These are phyloP conservation scores for Drosophila ficusphila DNA, from an alignment of 1,140 invertebrate genomes.

Conservation along the genomic window DNA sequence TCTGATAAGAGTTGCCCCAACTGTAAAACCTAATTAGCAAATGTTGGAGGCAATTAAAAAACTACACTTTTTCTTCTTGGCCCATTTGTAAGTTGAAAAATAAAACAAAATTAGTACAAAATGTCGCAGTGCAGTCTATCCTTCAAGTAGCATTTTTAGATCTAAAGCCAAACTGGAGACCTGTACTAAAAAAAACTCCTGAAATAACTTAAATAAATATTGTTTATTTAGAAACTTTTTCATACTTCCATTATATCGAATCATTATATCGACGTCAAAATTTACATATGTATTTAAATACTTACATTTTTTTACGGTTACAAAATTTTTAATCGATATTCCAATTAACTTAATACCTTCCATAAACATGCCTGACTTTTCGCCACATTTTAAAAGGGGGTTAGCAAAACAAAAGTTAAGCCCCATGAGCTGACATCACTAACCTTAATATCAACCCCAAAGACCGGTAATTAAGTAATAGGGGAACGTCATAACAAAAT, in stretches of 20 bases:
- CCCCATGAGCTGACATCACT: constrained; percentile 27
- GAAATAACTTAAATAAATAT: no score
- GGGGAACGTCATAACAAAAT: not conserved
- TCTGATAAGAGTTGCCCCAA: constrained; percentile 39
- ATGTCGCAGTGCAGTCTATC: constrained; percentile 27
- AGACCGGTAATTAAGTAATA: not conserved
- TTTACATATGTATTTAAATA: no score
- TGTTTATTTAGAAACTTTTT: no score
- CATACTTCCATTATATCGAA: no score
- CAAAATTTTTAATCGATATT: not conserved
- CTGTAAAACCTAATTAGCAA: constrained; percentile 53
- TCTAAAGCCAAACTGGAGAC: not conserved
- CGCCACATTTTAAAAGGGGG: not conserved
- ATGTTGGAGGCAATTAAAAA: constrained; percentile 39
- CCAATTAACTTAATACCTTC: not conserved
- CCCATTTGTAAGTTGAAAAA: constrained; percentile 7
- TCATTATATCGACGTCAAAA: no score
- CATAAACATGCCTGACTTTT: not conserved
- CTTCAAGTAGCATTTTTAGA: constrained; percentile 3
- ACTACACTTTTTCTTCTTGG: not conserved
- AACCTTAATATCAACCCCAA: constrained; percentile 11
- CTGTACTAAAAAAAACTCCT: not conserved
- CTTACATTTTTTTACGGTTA: no score
- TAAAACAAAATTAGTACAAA: constrained; percentile 22
- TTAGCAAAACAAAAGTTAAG: not conserved